Base-by-base conservation (phyloP, 2,888 invertebrate genomes). In the Ditula angustiorana region DNA sequence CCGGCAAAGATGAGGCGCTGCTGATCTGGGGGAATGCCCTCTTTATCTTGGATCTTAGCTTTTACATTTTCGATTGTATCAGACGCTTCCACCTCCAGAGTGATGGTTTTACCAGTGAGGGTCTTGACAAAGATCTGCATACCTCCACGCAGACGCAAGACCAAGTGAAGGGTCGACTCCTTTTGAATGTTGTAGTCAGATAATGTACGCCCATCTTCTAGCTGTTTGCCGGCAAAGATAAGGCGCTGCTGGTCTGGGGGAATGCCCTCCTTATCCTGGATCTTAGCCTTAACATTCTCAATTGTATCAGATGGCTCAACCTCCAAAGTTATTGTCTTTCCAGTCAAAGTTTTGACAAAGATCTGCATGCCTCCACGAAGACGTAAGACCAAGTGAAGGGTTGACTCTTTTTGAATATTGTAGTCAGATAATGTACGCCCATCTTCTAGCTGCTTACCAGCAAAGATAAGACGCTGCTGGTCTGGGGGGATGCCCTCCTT, bases 401-500 rank as follows among this genome's bases (percentile, higher is more conserved):
- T 87, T 0, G 86, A 87, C 23, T 87, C 87, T 1, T 87, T 87
- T 1, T 87, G 87, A 0, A 87, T 87, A 13, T 87, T 87, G 33
- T 87, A 87, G 47, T 87, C 87, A 0, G 87, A 86, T 0, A 87
- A 70, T 0, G 87, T 87, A 24, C 87, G 84, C 0, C 86, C 86
- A 72, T 87, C 87, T 56, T 87, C 87, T 0, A 87, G 28, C 33
- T 87, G 87, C 7, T 87, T 87, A 0, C 87, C 87, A 0, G 87
- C 87, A 2, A 87, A 87, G 66, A 87, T 87, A 0, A 87, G 62
- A 0, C 87, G 69, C 73, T 87, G 87, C 66, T 87, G 87, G 66
- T 87, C 87, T 57, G 87, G 87, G 0, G 87, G 87, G 3, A 87
- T 87, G 0, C 87, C 86, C 16, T 87, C 87, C 23, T 87, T 87